Evolutionary conservation across 2,888 invertebrate species (phyloP), one percentile per base, ranked within the genome.

Genomic region (Plebejus anna): DNA sequence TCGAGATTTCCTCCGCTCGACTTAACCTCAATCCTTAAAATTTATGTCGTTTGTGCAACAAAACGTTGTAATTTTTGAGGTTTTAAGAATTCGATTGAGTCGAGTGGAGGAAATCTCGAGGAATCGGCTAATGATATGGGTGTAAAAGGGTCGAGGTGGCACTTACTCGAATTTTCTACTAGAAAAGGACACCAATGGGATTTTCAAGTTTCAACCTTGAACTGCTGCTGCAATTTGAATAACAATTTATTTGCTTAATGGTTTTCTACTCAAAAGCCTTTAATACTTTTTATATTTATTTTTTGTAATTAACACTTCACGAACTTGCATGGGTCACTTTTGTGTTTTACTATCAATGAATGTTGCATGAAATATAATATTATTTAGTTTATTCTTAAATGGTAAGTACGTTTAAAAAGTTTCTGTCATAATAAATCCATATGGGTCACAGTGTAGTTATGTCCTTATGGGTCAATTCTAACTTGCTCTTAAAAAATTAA

Each of bases 221-320:
- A 59, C 13, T 22, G 7, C 32, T 66, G 51, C 61, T 9, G 61
- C 61, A 9, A 28, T 61, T 61, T 28, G 3, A 59, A 59, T 6
- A 59, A 59, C 16, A 59, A 6, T 6, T 59, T n/a, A 22, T n/a
- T 13, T n/a, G 47, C 28, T 16, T 73, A 28, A 22, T 6, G 47
- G 16, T 28, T 73, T 28, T 28, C 61, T 61, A 61, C 22, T 61
- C 11, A 28, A 28, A 28, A 61, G 28, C 28, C 61, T 61, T 22
- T 28, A 28, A 61, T 4, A 28, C 61, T 61, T 61, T 61, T 9
- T 22, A 61, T 61, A 3, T 59, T 59, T 2, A 7, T 61, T 28
- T 59, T 61, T 61, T 61, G 28, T 61, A 16, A 61, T 11, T 22
- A 61, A 61, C 28, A 61, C 61, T 61, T 61, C 61, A 61, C 28